phyloP scores from a whole-genome alignment of 1,140 invertebrate genomes.

The Apis laboriosa region DNA sequence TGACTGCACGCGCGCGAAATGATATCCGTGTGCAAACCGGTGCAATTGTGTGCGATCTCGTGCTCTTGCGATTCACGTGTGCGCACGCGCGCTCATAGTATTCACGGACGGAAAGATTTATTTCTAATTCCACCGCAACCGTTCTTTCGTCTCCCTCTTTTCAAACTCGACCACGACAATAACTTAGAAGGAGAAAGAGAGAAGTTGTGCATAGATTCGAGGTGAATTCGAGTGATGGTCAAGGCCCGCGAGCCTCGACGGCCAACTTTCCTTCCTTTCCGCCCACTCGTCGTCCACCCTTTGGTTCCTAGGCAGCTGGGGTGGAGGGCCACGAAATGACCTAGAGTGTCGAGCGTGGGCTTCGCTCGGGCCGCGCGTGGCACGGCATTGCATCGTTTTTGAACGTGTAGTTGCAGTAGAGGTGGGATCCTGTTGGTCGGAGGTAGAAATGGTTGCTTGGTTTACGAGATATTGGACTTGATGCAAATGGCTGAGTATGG shows the following conservation, averaged over 20 bases:
- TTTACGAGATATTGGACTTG: neutral
- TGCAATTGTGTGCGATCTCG: slow-evolving; percentile 14
- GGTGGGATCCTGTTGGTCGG: too few species aligned
- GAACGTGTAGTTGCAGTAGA: neutral
- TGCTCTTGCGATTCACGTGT: neutral
- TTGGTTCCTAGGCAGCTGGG: neutral
- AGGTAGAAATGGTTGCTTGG: too few species aligned
- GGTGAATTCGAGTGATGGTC: slow-evolving; percentile 33
- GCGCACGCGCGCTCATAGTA: slow-evolving; percentile 43
- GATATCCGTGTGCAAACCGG: slow-evolving; percentile 71
- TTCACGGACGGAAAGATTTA: slow-evolving; percentile 67
- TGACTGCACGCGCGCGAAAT: slow-evolving; percentile 79
- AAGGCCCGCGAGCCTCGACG: slow-evolving; percentile 43
- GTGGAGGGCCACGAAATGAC: slow-evolving; percentile 24
- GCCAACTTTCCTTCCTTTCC: neutral
- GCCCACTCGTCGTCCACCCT: neutral
- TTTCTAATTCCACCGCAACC: slow-evolving; percentile 73
- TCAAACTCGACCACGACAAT: neutral
- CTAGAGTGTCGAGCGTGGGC: slow-evolving; percentile 9
- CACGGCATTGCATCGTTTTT: neutral
- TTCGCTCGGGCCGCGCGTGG: neutral
- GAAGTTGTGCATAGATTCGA: neutral
- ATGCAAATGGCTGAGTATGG: neutral
- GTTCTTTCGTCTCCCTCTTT: neutral
- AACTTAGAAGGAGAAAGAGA: neutral